Percentiles rank a stretch among this genome's conserved stretches.
These are phyloP conservation scores for Montipora capitata DNA, from an alignment of 92 coral and sea anemone species.

Conservation along the genomic window DNA sequence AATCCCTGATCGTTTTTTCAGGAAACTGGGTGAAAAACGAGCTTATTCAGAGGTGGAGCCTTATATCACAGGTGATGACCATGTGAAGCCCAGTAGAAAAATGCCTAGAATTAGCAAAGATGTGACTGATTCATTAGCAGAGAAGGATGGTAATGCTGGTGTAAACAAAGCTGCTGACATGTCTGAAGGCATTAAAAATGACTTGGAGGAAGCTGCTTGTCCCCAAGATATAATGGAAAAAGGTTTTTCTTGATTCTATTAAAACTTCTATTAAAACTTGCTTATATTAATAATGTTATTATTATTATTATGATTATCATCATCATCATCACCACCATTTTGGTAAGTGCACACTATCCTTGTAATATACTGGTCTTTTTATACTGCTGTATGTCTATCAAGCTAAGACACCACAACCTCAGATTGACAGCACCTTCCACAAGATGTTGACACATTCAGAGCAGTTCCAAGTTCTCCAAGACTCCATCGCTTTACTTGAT, in stretches of 20 bases:
- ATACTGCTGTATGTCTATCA: too few species aligned
- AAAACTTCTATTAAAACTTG: background rate
- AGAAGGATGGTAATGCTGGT: background rate
- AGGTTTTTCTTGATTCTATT: background rate
- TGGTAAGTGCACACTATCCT: too few species aligned
- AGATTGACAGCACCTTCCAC: too few species aligned
- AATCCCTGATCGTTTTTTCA: background rate
- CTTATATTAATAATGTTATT: too few species aligned
- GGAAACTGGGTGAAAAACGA: conserved; percentile 31
- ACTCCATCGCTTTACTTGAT: too few species aligned
- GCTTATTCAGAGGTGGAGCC: background rate
- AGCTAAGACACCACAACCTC: too few species aligned
- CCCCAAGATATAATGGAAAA: conserved; percentile 19
- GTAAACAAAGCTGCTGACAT: background rate
- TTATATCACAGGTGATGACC: background rate
- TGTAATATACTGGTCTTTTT: too few species aligned
- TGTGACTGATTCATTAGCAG: background rate
- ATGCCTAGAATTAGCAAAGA: conserved; percentile 5
- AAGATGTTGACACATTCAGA: too few species aligned
- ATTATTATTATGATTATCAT: too few species aligned
- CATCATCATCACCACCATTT: too few species aligned
- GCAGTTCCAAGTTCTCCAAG: too few species aligned
- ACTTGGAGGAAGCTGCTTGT: background rate
- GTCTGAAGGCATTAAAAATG: conserved; percentile 14
- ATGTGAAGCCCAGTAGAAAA: background rate